Conservation (phyloP, 1,140 invertebrate genomes). For the Anastatus disparis region DNA sequence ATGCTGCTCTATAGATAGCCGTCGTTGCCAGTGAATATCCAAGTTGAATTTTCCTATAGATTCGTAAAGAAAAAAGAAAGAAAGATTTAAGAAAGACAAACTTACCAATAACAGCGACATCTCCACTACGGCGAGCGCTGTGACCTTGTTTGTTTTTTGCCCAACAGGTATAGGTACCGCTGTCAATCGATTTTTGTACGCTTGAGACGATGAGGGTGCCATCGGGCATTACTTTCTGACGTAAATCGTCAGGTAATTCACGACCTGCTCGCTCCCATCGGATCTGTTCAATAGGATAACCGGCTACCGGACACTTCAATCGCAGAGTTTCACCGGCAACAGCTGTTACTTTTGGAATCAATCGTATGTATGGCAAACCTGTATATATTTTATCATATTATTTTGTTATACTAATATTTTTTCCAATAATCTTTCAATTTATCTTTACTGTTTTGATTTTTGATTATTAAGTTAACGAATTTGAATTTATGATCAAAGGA, state of each 20-base stretch:
- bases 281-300: constrained; percentile 85
- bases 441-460: too few species aligned
- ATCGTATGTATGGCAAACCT: constrained; percentile 86
- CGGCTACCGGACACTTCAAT: constrained; percentile 86
- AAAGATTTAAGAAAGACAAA: background rate
- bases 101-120: constrained; percentile 81
- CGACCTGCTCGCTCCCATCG: constrained; percentile 83
- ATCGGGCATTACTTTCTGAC: constrained; percentile 80
- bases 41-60: background rate
- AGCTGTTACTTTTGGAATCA: constrained; percentile 86
- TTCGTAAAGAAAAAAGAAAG: background rate
- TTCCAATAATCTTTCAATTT: too few species aligned
- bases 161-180: constrained; percentile 82
- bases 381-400: constrained; percentile 3
- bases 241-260: constrained; percentile 81
- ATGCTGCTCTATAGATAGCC: too few species aligned
- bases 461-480: too few species aligned
- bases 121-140: constrained; percentile 76
- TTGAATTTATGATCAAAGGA: too few species aligned
- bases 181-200: constrained; percentile 80
- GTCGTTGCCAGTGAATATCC: too few species aligned
- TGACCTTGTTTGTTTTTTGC: constrained; percentile 80
- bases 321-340: constrained; percentile 83
- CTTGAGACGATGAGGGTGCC: constrained; percentile 79
- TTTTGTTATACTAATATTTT: too few species aligned